Conservation (phyloP, 2,797 vertebrate species). For the Leptatherina wallacei region DNA sequence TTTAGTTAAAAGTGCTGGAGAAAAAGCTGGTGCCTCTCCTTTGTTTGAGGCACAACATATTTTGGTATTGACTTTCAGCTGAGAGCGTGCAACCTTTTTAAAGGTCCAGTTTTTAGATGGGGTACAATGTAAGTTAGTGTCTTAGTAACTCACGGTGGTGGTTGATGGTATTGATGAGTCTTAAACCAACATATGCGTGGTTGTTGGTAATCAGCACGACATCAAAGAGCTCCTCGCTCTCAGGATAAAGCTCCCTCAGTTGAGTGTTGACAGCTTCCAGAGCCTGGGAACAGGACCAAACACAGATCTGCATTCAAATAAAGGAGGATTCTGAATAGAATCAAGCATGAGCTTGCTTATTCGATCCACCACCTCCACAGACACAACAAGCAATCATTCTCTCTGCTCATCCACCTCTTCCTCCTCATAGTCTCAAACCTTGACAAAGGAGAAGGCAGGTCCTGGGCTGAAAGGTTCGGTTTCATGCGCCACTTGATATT, state of each 20-base stretch:
- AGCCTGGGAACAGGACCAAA: constrained; percentile 80
- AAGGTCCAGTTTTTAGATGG: background rate
- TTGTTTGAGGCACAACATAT: background rate
- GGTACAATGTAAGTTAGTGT: background rate
- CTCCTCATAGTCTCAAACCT: constrained; percentile 80
- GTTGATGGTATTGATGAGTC: constrained; percentile 97
- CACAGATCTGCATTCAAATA: constrained; percentile 1
- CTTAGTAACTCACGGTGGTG: constrained; percentile 87
- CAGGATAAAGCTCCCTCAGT: constrained; percentile 91
- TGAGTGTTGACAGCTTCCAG: constrained; percentile 90
- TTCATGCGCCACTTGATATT: constrained; percentile 93
- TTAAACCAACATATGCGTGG: constrained; percentile 92
- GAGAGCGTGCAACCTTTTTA: background rate
- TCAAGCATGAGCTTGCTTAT: constrained; percentile 9
- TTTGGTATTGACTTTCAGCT: background rate
- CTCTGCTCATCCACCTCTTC: background rate
- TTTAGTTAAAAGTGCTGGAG: background rate
- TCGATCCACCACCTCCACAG: constrained; percentile 27
- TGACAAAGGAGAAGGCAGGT: constrained; percentile 95
- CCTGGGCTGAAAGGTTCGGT: constrained; percentile 90
- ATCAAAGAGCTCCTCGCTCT: constrained; percentile 94
- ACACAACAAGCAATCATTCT: constrained; percentile 14
- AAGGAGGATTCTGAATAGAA: background rate
- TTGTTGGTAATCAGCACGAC: constrained; percentile 97
- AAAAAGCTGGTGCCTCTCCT: background rate